phyloP scores from a whole-genome alignment of 2,113 vertebrate genomes.

The Lampris megalopsis region DNA sequence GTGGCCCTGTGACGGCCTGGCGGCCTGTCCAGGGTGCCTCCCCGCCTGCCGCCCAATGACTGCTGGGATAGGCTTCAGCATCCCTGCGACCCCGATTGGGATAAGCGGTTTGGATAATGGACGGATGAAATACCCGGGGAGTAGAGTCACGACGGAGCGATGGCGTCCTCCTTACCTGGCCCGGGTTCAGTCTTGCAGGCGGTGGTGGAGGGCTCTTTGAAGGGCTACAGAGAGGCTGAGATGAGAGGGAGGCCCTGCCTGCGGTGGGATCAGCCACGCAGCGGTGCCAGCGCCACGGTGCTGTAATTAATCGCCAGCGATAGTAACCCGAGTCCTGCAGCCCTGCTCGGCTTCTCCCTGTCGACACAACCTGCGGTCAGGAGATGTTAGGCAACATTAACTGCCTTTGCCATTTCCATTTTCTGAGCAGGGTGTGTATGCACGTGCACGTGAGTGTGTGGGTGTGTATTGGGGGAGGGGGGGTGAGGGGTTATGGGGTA shows the following conservation, averaged over 20 bases:
- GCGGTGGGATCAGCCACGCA: constrained; percentile 81
- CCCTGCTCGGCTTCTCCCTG: constrained; percentile 90
- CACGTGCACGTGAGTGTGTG: constrained; percentile 61
- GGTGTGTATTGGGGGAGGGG: constrained; percentile 72
- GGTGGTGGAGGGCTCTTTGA: constrained; percentile 83
- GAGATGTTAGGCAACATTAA: constrained; percentile 94
- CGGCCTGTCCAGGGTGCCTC: too few species aligned
- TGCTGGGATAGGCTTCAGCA: too few species aligned
- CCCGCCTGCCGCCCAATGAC: too few species aligned
- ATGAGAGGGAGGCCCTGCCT: constrained; percentile 81
- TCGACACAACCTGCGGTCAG: constrained; percentile 92
- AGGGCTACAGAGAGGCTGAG: constrained; percentile 81
- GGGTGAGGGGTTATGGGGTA: constrained; percentile 73
- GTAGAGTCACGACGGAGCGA: constrained; percentile 59
- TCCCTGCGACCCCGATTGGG: too few species aligned
- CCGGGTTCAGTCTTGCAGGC: constrained; percentile 67
- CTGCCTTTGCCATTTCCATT: constrained; percentile 86
- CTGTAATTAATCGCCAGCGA: constrained; percentile 93
- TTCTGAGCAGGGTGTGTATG: constrained; percentile 45
- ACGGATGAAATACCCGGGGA: constrained; percentile 56
- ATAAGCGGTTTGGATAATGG: too few species aligned
- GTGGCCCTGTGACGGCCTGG: too few species aligned
- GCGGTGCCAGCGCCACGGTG: constrained; percentile 83
- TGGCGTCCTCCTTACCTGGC: constrained; percentile 66
- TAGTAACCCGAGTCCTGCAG: constrained; percentile 86